Base-by-base conservation (phyloP, 2,888 invertebrate species). In the Taphrorychus bicolor region DNA sequence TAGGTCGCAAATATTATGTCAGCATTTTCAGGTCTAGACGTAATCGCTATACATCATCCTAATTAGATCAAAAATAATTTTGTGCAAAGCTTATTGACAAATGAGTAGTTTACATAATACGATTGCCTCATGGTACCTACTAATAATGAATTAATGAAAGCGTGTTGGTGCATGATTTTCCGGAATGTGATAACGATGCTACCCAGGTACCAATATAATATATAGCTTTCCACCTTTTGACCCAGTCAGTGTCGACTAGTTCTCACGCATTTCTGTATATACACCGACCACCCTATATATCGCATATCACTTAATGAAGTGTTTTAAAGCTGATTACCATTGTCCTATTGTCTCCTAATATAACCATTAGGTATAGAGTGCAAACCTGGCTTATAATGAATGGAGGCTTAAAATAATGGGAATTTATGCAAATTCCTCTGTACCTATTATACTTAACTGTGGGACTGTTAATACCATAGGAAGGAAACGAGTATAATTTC, bases 1-100 rank as follows among this genome's bases (percentile, higher is more conserved):
- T 42, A 14, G 16, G 53, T 61, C 42, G 42, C 53, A 61, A 61
- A 61, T 42, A 61, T 11, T 3, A 32, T 11, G 7, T 32, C 32
- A 32, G 11, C 32, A 2, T 32, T 32, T 32, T 48, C 0, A 4
- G 14, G 11, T 48, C 16, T 32, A 48, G 2, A 48, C 14, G 5
- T 48, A 48, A 19, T 17, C 16, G 11, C 48, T 40, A 32, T 40
- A n/a, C 32, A 19, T 48, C 14, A 48, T 16, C 16, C 19, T 48
- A 48, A 48, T 48, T 18, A 48, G 32, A 48, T n/a, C 16, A n/a
- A 14, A 45, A 18, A 48, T 14, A 14, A 14, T 48, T 40, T 40
- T 2, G 40, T 40, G 40, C 40, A 40, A 32, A 32, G 32, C 32
- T 3, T 11, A 32, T n/a, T n/a, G n/a, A 16, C 16, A 48, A 19